Conservation (phyloP, 2,797 vertebrate genomes). For the Poecilia picta region DNA sequence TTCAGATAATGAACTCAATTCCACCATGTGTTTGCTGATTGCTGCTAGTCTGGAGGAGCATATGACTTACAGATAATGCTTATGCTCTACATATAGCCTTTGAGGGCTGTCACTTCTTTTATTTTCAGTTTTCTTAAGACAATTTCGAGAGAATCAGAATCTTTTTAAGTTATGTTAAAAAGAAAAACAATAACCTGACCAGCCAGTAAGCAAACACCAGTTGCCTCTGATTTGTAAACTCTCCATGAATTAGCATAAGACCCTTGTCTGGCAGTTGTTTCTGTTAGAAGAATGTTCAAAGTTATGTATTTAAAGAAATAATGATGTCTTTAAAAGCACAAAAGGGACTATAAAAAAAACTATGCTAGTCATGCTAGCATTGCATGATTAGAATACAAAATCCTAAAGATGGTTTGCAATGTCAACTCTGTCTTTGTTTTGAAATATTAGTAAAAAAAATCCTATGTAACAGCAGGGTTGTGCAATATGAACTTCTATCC, state of each 20-base stretch:
- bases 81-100: neutral
- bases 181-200: neutral
- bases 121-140: neutral
- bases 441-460: neutral
- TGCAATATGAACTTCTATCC: neutral
- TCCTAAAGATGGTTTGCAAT: neutral
- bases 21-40: no score
- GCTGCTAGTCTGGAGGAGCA: no score
- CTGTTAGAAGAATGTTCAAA: neutral
- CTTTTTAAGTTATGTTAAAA: neutral
- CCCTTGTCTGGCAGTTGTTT: neutral
- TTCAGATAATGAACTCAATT: no score
- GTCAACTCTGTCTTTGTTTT: neutral
- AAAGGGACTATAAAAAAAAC: neutral
- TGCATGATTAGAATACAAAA: neutral
- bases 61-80: neutral
- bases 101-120: neutral
- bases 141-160: neutral
- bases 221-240: neutral
- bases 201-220: neutral
- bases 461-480: neutral
- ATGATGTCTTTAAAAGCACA: neutral
- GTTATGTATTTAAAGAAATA: neutral
- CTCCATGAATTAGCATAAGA: neutral
- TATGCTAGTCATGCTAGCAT: neutral